Evolutionary conservation across 2,888 invertebrate species (phyloP), one percentile per base, ranked within the genome.

Genomic region (Melanchra persicariae): DNA sequence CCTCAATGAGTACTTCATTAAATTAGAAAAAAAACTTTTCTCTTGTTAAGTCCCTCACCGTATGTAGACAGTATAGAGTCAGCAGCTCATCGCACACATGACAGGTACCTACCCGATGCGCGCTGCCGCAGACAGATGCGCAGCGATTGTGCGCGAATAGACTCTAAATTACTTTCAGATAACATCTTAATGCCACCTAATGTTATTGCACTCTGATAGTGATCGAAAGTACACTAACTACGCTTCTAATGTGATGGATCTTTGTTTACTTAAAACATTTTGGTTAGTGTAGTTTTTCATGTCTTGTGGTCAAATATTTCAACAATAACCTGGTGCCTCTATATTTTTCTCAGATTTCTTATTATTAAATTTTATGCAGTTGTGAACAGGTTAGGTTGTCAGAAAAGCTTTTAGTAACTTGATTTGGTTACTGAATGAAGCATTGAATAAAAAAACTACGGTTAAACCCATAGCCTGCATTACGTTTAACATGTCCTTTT

Each of bases 61-160:
- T 2, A 19, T 26, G 22, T 26, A 5, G 3, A n/a, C 12, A n/a
- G 40, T 40, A n/a, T n/a, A n/a, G 47, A 52, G 52, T 60, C 61
- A 81, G 61, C 57, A 74, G 62, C 37, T 58, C 70, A 2, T n/a
- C 51, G 24, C 17, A 12, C 66, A 65, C 70, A 70, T 74, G 74
- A 77, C 85, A 83, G 84, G 85, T 80, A 77, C 8, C 57, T 9
- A 1, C 19, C 62, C 17, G 58, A 37, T 12, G n/a, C 1, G 58
- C 66, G 63, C 69, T 75, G 77, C 61, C 67, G 67, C 72, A 82
- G 87, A 87, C 91, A 90, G 90, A 91, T 91, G 91, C 84, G 84
- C 86, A 71, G 85, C 86, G 87, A 91, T 90, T 89, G 90, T 84
- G 75, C 82, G 77, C 87, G 87, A 87, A 92, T 91, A 89, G 89